Conservation (phyloP, 2,888 invertebrate genomes). For the Cantharis rufa region DNA sequence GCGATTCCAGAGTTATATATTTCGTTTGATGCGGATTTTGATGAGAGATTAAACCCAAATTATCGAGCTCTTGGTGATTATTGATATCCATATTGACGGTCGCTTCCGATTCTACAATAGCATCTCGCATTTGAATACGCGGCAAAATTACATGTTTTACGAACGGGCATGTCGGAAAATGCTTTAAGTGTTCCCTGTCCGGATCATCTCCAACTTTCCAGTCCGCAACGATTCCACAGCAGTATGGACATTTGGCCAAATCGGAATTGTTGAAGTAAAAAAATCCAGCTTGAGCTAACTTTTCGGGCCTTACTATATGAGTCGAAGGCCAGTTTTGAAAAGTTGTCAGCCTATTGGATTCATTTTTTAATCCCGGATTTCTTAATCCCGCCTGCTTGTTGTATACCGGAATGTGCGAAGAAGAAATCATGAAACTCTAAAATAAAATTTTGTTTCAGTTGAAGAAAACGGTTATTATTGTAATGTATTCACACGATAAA, state of each 20-base stretch:
- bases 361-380: neutral
- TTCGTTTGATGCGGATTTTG: constrained; percentile 67
- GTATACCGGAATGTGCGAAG: neutral
- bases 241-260: constrained; percentile 80
- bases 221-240: constrained; percentile 68
- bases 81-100: neutral
- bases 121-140: constrained; percentile 23
- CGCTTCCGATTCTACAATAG: neutral
- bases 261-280: constrained; percentile 77
- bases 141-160: constrained; percentile 54
- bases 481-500: no score
- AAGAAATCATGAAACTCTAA: neutral
- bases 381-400: neutral
- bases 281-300: constrained; percentile 82
- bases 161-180: constrained; percentile 65
- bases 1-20: constrained; percentile 68
- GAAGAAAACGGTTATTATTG: neutral
- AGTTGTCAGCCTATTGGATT: neutral
- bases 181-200: constrained; percentile 66
- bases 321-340: constrained; percentile 69
- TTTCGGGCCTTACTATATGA: constrained; percentile 67
- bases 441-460: neutral
- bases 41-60: constrained; percentile 64
- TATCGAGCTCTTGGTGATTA: constrained; percentile 38
- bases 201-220: constrained; percentile 73